Evolutionary conservation across 2,888 invertebrate genomes (phyloP), one percentile per base, ranked within the genome.

Genomic region (Crioceris asparagi): DNA sequence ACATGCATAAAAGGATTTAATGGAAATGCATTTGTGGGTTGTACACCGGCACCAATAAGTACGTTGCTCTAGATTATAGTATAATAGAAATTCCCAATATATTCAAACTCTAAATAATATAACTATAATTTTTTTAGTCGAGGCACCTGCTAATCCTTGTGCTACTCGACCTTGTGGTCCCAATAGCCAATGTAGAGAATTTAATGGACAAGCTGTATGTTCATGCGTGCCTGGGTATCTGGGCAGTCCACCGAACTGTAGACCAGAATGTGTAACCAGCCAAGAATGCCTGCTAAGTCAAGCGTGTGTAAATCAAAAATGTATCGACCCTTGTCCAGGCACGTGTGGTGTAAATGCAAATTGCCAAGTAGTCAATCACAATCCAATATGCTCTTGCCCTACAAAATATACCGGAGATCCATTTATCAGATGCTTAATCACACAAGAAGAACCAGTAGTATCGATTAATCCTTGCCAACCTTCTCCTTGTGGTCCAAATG

Each of bases 401-500:
- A 52, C 66, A 16, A 66, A 72, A 32, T 76, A 72, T 51, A 77
- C 74, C 5, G 86, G 85, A 31, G 81, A 84, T 71, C 84, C 85
- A 2, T 86, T 86, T 54, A 64, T 76, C 17, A 71, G 77, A 58
- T 86, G 86, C 57, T 62, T 64, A 37, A 62, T 64, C 38, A 66
- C 64, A 31, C 41, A 47, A 47, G 43, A 46, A 43, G 48, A 61
- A 39, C 11, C 11, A 14, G 54, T 67, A 48, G 41, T 49, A 35
- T 64, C 67, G 17, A 60, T 68, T 18, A 74, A 83, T 53, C 80
- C 83, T n/a, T 86, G 86, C 54, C 64, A 68, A 36, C 83, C 84
- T 35, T 79, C 81, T 23, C 85, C 86, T 1, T 87, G 87, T 59
- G 87, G 86, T n/a, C 75, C 82, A 1, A 79, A 82, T 57, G 72